Evolutionary conservation across 2,888 invertebrate genomes (phyloP).

Genomic region (Orchestes rusci): DNA sequence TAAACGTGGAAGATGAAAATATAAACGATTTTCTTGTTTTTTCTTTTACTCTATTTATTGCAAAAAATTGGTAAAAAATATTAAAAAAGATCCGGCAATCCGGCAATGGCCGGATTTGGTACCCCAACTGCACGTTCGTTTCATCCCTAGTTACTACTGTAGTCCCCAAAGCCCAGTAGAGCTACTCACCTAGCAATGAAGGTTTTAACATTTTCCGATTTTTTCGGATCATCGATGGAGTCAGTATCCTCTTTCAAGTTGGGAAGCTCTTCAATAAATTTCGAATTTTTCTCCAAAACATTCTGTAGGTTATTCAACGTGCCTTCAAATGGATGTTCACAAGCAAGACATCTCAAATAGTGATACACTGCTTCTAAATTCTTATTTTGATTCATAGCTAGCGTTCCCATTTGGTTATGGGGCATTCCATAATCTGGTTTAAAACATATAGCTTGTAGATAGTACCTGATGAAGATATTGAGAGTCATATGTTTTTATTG

Average conservation of each 20-base stretch:
- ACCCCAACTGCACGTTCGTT: too few species aligned
- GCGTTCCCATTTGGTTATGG: conserved; percentile 88
- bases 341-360: conserved; percentile 77
- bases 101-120: too few species aligned
- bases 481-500: too few species aligned
- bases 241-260: conserved; percentile 39
- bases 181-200: conserved; percentile 45
- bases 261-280: conserved; percentile 50
- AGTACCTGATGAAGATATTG: conserved; percentile 72
- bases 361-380: conserved; percentile 84
- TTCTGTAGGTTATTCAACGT: conserved; percentile 80
- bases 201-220: conserved; percentile 45
- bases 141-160: too few species aligned
- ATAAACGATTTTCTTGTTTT: too few species aligned
- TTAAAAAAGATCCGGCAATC: too few species aligned
- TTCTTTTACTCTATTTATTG: too few species aligned
- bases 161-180: too few species aligned
- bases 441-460: conserved; percentile 72
- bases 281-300: conserved; percentile 61
- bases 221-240: conserved; percentile 40
- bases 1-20: too few species aligned
- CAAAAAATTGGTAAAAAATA: too few species aligned
- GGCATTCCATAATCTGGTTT: conserved; percentile 83
- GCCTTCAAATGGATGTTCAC: conserved; percentile 78
- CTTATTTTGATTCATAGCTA: conserved; percentile 72